These are phyloP conservation scores for Hypothenemus hampei DNA, from an alignment of 1,140 invertebrate genomes.

Conservation along the genomic window DNA sequence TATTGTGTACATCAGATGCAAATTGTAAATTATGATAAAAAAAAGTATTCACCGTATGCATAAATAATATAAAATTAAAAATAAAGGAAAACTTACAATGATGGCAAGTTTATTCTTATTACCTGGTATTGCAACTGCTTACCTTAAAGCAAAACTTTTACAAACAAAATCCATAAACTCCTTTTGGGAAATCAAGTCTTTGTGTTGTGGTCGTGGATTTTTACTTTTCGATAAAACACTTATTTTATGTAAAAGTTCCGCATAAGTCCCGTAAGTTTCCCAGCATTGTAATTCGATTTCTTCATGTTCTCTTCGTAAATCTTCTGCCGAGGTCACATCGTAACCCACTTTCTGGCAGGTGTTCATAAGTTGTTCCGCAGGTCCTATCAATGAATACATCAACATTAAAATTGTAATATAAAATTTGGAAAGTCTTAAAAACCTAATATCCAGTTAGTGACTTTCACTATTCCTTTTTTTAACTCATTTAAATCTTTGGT, in stretches of 20 bases:
- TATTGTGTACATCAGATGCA: no score
- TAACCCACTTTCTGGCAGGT: constrained; percentile 66
- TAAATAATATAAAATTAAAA: neutral
- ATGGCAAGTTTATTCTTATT: neutral
- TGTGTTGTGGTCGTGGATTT: constrained; percentile 44
- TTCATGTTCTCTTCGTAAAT: constrained; percentile 66
- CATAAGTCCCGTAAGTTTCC: constrained; percentile 70
- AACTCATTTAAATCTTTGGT: constrained; percentile 57
- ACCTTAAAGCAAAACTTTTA: constrained; percentile 67
- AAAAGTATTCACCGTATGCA: no score
- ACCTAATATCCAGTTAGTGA: constrained; percentile 69
- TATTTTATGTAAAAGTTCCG: constrained; percentile 67
- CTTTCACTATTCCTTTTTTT: constrained; percentile 59
- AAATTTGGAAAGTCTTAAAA: neutral
- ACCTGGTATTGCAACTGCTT: neutral
- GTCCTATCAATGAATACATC: constrained; percentile 43
- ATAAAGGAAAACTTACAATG: neutral
- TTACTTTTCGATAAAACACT: constrained; percentile 49
- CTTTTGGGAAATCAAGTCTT: constrained; percentile 59
- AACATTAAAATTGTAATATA: neutral
- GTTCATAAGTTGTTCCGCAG: constrained; percentile 66
- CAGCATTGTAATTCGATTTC: constrained; percentile 71
- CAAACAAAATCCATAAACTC: constrained; percentile 79
- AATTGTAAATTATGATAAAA: no score
- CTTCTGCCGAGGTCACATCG: constrained; percentile 65